Evolutionary conservation across 2,888 invertebrate species (phyloP).

Genomic region (Conchocele bisecta): DNA sequence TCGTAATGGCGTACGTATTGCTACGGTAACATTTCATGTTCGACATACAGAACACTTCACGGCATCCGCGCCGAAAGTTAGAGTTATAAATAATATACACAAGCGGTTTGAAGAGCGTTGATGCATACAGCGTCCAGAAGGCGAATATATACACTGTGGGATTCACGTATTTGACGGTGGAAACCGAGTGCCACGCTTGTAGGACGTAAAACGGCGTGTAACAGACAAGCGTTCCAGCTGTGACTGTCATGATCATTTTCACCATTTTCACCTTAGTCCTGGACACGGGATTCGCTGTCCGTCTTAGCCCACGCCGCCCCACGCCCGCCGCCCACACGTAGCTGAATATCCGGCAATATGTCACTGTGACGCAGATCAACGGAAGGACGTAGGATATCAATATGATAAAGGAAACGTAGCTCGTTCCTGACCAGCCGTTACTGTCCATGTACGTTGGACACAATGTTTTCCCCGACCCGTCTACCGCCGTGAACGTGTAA

Average conservation of each 20-base stretch:
- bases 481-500: slow-evolving; percentile 28
- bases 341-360: slow-evolving; percentile 69
- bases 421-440: slow-evolving; percentile 53
- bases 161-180: slow-evolving; percentile 23
- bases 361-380: slow-evolving; percentile 53
- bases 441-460: slow-evolving; percentile 68
- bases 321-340: slow-evolving; percentile 73
- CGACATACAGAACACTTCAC: slow-evolving; percentile 80
- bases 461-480: slow-evolving; percentile 10
- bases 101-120: slow-evolving; percentile 71
- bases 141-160: slow-evolving; percentile 63
- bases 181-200: slow-evolving; percentile 66
- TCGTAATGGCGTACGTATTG: slow-evolving; percentile 79
- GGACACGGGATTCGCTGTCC: slow-evolving; percentile 78
- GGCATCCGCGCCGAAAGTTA: slow-evolving; percentile 81
- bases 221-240: slow-evolving; percentile 54
- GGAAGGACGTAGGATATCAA: slow-evolving; percentile 69
- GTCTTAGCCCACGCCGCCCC: slow-evolving; percentile 63
- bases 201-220: slow-evolving; percentile 65
- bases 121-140: slow-evolving; percentile 60
- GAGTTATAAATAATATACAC: slow-evolving; percentile 78
- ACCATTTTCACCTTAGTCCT: slow-evolving; percentile 80
- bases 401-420: slow-evolving; percentile 64
- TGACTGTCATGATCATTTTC: slow-evolving; percentile 77
- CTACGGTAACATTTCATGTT: slow-evolving; percentile 79